Percentiles rank a stretch among this genome's conserved stretches.
Conservation (phyloP, 2,113 vertebrate genomes). For the Paradoxurus hermaphroditus region DNA sequence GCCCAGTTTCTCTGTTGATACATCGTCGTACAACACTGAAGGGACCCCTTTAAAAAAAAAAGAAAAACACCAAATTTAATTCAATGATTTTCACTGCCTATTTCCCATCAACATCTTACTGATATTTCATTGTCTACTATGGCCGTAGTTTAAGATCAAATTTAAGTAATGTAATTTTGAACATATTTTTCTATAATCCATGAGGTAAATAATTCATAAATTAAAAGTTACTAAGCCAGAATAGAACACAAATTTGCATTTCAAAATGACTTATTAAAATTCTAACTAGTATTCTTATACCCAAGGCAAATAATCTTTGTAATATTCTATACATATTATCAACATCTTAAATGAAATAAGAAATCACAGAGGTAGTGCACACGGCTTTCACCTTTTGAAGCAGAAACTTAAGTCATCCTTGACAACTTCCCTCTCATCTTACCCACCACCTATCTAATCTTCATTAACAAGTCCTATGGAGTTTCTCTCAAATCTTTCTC, state of each 20-base stretch:
- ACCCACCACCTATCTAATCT: not conserved
- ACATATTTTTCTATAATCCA: conserved; percentile 41
- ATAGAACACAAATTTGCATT: not conserved
- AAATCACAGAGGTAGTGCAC: not conserved
- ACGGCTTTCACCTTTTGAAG: conserved; percentile 18
- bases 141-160: not conserved
- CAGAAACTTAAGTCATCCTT: conserved; percentile 21
- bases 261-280: conserved; percentile 5
- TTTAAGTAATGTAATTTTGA: conserved; percentile 15
- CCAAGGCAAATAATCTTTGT: conserved; percentile 19
- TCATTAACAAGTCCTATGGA: conserved; percentile 9
- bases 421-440: not conserved
- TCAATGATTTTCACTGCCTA: conserved; percentile 14
- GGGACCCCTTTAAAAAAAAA: conserved; percentile 89
- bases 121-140: not conserved
- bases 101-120: conserved; percentile 28
- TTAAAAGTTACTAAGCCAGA: not conserved
- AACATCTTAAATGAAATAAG: conserved; percentile 32
- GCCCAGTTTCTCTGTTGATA: conserved; percentile 98
- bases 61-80: conserved; percentile 40
- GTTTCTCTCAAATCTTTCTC: conserved; percentile 29
- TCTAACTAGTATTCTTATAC: not conserved
- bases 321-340: not conserved
- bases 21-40: conserved; percentile 99
- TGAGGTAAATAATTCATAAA: not conserved